Conservation (phyloP, 2,797 vertebrate species). For the Eupleurogrammus muticus region DNA sequence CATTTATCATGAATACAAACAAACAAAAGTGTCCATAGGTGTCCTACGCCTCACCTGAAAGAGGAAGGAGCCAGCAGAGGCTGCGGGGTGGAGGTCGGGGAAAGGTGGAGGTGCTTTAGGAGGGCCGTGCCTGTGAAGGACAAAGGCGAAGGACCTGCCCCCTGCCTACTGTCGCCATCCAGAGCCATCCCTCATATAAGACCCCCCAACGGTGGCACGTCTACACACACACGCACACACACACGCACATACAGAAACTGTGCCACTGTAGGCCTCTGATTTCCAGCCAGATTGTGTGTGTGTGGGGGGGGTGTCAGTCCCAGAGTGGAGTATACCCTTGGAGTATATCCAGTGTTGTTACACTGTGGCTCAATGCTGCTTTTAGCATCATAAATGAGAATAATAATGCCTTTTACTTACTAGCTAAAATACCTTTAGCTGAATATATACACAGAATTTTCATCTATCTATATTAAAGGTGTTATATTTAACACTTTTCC, state of each 20-base stretch:
- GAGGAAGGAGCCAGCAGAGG: conserved; percentile 7
- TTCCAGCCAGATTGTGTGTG: conserved; percentile 45
- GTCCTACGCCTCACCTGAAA: conserved; percentile 27
- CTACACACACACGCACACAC: conserved; percentile 24
- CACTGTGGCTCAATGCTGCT: conserved; percentile 6
- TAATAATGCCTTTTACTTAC: conserved; percentile 3
- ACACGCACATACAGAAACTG: conserved; percentile 15
- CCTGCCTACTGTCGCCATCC: conserved; percentile 43
- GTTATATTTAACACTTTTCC: no score
- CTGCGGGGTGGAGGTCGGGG: neutral
- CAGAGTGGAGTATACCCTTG: conserved; percentile 66
- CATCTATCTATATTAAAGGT: neutral
- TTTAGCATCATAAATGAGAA: conserved; percentile 5
- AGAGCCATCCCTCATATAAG: conserved; percentile 69
- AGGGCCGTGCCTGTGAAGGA: conserved; percentile 60
- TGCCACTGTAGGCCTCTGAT: conserved; percentile 46
- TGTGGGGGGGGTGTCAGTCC: conserved; percentile 30
- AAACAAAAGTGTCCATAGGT: neutral
- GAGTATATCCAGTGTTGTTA: conserved; percentile 46
- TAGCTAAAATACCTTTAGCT: neutral
- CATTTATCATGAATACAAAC: neutral
- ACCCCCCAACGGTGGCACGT: conserved; percentile 44
- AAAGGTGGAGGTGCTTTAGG: conserved; percentile 12
- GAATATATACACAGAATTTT: no score
- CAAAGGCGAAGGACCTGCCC: conserved; percentile 65